A percentile compares a stretch with the other conserved stretches of the same genome.
Conservation (phyloP, 2,797 vertebrate genomes). For the Euthynnus affinis region DNA sequence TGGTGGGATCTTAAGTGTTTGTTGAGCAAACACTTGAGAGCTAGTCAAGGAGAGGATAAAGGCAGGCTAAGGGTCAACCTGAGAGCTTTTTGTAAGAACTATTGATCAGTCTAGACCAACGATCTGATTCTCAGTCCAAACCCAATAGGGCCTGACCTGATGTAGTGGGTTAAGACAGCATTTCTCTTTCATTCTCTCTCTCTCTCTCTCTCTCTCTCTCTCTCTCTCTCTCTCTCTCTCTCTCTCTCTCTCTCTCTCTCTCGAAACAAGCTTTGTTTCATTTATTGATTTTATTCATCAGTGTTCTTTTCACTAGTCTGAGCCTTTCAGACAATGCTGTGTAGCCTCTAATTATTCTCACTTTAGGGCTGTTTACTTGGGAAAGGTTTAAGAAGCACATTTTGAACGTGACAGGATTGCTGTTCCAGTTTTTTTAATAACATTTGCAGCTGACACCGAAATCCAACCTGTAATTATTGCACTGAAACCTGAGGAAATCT, state of each 20-base stretch:
- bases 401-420: not conserved
- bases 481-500: not conserved
- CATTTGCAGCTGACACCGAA: not conserved
- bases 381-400: not conserved
- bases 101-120: constrained; percentile 58
- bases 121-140: constrained; percentile 40
- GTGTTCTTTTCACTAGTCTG: not conserved
- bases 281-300: constrained; percentile 13
- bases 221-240: too few relatives aligned
- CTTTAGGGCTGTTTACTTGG: not conserved
- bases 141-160: not conserved
- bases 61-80: constrained; percentile 28
- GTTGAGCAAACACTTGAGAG: constrained; percentile 61
- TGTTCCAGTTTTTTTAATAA: too few relatives aligned
- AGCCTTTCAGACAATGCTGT: not conserved
- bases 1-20: constrained; percentile 45
- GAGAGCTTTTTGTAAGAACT: constrained; percentile 34
- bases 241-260: not conserved
- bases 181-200: not conserved
- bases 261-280: not conserved
- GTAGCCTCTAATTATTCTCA: not conserved
- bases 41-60: constrained; percentile 42
- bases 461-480: not conserved
- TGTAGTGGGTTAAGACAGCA: not conserved
- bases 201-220: not conserved